These are phyloP conservation scores for Brachionus asplanchnoidis DNA, from an alignment of 1,140 invertebrate genomes.

Conservation along the genomic window DNA sequence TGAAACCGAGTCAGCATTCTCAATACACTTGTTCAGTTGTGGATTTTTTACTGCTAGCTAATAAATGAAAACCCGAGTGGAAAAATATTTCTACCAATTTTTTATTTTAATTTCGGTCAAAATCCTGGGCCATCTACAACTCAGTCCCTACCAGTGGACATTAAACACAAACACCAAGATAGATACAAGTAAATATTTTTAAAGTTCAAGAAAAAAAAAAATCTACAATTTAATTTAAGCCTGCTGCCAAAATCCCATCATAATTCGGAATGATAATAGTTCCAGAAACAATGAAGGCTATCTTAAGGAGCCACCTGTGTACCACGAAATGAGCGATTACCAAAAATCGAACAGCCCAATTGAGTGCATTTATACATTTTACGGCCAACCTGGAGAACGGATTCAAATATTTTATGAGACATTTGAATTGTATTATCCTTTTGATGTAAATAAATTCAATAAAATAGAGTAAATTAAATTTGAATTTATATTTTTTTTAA, in stretches of 20 bases:
- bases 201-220: not conserved
- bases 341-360: not conserved
- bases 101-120: not conserved
- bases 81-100: not conserved
- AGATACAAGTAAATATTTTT: not conserved
- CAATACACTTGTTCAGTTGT: not conserved
- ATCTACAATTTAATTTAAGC: not conserved
- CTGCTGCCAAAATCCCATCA: not conserved
- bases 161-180: not conserved
- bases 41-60: not conserved
- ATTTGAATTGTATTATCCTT: slow-evolving; percentile 34
- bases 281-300: not conserved
- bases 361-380: slow-evolving; percentile 35
- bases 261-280: not conserved
- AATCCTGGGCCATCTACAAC: not conserved
- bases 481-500: not conserved
- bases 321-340: not conserved
- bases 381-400: slow-evolving; percentile 4
- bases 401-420: slow-evolving; percentile 25
- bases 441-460: slow-evolving; percentile 39
- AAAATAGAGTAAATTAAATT: slow-evolving; percentile 37
- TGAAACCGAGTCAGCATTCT: not conserved
- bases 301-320: slow-evolving; percentile 15
- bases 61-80: not conserved
- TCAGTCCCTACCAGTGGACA: not conserved